Conservation (phyloP, 92 coral and sea anemone species). For the Porites cylindrica region DNA sequence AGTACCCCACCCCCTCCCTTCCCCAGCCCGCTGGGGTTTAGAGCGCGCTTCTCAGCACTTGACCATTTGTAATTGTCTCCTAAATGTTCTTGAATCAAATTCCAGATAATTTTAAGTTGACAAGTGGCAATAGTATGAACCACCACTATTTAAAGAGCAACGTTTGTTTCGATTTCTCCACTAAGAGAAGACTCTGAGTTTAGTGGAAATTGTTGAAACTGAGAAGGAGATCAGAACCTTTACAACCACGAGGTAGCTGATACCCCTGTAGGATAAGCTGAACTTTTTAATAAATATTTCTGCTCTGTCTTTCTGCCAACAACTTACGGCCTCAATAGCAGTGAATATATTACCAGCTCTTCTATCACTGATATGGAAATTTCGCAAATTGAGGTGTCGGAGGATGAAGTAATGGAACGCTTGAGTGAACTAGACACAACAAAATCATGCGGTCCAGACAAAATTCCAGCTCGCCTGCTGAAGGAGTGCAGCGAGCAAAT, state of each 20-base stretch:
- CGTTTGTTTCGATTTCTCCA: too few species aligned
- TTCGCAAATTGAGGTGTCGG: constrained; percentile 9
- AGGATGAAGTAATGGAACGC: constrained; percentile 5
- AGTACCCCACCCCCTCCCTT: too few species aligned
- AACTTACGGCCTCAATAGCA: neutral
- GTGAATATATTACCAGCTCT: neutral
- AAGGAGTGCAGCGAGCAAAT: constrained; percentile 60
- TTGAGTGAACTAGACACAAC: constrained; percentile 46
- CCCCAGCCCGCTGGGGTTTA: too few species aligned
- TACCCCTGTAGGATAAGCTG: neutral
- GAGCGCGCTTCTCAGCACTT: too few species aligned
- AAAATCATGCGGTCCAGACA: constrained; percentile 67
- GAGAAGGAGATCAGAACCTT: too few species aligned
- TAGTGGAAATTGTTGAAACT: too few species aligned
- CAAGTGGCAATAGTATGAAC: too few species aligned
- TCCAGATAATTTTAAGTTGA: too few species aligned
- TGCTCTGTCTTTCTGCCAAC: neutral
- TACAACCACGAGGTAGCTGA: neutral
- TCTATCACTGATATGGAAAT: neutral
- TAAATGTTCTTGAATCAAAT: too few species aligned
- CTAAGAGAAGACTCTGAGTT: too few species aligned
- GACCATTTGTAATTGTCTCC: too few species aligned
- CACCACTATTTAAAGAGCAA: too few species aligned
- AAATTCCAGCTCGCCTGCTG: constrained; percentile 44
- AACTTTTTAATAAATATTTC: neutral